Percentiles rank a stretch among this genome's conserved stretches.
Evolutionary conservation across 2,888 invertebrate genomes (phyloP).

Genomic region (Cryptocheilus praepositus): DNA sequence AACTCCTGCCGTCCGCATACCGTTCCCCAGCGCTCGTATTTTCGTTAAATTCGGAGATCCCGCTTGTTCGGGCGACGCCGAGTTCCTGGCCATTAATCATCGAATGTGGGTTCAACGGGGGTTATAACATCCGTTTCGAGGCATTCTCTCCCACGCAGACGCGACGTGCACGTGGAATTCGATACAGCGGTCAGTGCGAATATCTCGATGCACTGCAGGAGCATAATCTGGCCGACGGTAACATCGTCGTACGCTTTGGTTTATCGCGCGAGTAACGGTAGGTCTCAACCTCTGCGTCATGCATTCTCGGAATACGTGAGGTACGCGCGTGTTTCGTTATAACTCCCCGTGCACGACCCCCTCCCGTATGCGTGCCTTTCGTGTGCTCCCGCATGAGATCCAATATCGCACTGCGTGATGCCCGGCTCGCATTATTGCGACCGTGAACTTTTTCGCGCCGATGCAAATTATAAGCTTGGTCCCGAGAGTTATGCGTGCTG

Average conservation of each 20-base stretch:
- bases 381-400: too few relatives aligned
- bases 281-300: slow-evolving; percentile 62
- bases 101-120: too few relatives aligned
- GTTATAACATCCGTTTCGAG: background rate
- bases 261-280: slow-evolving; percentile 65
- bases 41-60: too few relatives aligned
- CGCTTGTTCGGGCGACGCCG: too few relatives aligned
- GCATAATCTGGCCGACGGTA: slow-evolving; percentile 31
- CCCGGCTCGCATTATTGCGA: too few relatives aligned
- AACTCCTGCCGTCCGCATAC: too few relatives aligned
- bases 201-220: slow-evolving; percentile 19
- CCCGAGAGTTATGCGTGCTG: background rate
- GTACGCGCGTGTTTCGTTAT: slow-evolving; percentile 13
- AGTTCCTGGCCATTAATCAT: too few relatives aligned
- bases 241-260: slow-evolving; percentile 40
- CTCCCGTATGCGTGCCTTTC: too few relatives aligned
- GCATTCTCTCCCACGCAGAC: background rate
- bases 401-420: too few relatives aligned
- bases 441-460: too few relatives aligned
- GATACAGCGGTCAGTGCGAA: slow-evolving; percentile 29
- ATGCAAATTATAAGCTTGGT: background rate
- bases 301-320: slow-evolving; percentile 50
- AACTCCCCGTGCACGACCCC: background rate
- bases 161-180: slow-evolving; percentile 25
- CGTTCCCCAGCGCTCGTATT: too few relatives aligned